A percentile compares a stretch with the other conserved stretches of the same genome.
Evolutionary conservation across 2,888 invertebrate genomes (phyloP).

Genomic region (Aphodius granarius): DNA sequence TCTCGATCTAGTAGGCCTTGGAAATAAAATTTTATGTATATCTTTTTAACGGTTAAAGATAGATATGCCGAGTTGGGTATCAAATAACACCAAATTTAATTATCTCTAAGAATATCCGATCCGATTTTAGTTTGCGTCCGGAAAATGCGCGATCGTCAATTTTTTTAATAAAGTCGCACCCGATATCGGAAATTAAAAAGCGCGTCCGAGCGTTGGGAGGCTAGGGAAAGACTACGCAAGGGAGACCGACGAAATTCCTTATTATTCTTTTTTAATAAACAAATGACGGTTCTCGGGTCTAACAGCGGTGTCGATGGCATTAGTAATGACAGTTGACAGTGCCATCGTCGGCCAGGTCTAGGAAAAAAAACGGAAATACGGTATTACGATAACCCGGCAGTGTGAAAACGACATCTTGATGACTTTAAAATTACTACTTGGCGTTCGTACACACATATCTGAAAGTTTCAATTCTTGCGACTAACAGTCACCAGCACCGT

Average conservation of each 20-base stretch:
- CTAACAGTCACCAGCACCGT: neutral
- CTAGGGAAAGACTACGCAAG: too few species aligned
- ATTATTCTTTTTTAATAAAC: neutral
- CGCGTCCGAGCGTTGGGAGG: neutral
- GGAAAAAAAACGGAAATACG: constrained; percentile 48
- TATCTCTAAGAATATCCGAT: too few species aligned
- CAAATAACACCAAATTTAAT: too few species aligned
- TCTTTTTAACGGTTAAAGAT: too few species aligned
- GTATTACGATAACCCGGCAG: constrained; percentile 50
- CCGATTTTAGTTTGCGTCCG: too few species aligned
- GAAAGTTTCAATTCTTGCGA: neutral
- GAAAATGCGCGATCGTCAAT: too few species aligned
- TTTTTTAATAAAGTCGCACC: too few species aligned
- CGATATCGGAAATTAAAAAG: neutral
- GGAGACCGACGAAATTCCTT: neutral
- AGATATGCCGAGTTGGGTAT: too few species aligned
- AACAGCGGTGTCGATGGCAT: neutral
- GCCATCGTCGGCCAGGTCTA: neutral
- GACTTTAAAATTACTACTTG: constrained; percentile 48
- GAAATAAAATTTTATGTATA: too few species aligned
- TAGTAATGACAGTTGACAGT: neutral
- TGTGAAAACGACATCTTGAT: constrained; percentile 53
- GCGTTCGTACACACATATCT: neutral
- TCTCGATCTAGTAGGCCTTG: too few species aligned
- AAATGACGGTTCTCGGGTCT: neutral